phyloP scores from a whole-genome alignment of 2,113 vertebrate species.

The Bubo scandiacus region DNA sequence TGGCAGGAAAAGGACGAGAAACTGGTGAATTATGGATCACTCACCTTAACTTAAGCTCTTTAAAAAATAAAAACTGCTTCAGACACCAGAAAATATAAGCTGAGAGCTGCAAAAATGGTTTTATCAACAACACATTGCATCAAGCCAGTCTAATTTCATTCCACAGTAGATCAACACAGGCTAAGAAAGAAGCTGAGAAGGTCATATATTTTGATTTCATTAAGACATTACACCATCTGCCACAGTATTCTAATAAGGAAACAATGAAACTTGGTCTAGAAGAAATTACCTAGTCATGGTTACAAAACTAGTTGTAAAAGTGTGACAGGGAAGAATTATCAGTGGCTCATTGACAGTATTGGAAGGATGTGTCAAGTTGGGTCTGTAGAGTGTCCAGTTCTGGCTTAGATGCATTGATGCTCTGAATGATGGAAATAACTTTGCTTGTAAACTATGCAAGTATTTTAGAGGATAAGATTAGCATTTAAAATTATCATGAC shows the following conservation, averaged over 20 bases:
- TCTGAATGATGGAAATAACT: neutral
- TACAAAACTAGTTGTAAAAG: neutral
- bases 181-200: neutral
- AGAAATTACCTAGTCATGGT: neutral
- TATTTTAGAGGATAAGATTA: neutral
- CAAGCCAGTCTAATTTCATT: neutral
- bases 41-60: neutral
- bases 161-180: neutral
- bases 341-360: neutral
- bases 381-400: neutral
- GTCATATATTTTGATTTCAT: constrained; percentile 26
- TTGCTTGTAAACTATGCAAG: neutral
- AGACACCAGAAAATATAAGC: neutral
- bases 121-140: neutral
- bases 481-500: neutral
- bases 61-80: neutral
- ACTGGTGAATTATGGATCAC: neutral
- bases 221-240: neutral
- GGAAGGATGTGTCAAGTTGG: neutral
- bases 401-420: neutral
- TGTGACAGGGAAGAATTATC: neutral
- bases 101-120: neutral
- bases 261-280: neutral
- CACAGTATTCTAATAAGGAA: neutral
- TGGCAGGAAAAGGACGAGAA: neutral